A percentile compares a stretch with the other conserved stretches of the same genome.
Conservation (phyloP, 2,113 vertebrate genomes). For the Puma concolor region DNA sequence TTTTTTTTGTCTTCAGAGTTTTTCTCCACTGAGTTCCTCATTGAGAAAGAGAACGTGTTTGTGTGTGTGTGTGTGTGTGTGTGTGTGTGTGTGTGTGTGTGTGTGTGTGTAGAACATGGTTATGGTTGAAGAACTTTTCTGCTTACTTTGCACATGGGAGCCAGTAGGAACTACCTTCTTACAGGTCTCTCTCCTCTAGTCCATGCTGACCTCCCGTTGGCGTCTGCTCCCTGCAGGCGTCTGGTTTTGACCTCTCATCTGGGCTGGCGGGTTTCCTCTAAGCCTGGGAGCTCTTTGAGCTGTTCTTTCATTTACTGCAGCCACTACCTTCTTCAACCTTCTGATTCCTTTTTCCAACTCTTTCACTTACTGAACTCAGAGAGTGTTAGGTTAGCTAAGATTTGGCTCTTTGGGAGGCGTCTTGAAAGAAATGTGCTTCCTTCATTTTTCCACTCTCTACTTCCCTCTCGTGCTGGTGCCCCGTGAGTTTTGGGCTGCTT, state of each 20-base stretch:
- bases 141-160: not conserved
- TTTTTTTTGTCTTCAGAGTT: no score
- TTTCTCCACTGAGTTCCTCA: not conserved
- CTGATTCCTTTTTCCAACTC: not conserved
- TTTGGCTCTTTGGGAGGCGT: not conserved
- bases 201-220: fast-evolving
- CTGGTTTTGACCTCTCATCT: not conserved
- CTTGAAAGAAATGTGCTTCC: not conserved
- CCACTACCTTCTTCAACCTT: not conserved
- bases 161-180: not conserved
- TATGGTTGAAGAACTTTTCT: not conserved
- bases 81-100: no score
- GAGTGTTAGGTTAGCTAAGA: not conserved
- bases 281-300: not conserved
- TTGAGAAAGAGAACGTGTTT: fast-evolving
- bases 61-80: no score
- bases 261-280: not conserved
- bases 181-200: not conserved
- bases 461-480: not conserved
- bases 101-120: not conserved
- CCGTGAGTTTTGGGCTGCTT: fast-evolving
- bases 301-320: not conserved
- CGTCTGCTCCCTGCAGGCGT: not conserved
- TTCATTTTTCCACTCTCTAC: not conserved
- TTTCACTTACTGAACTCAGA: not conserved